Percentiles rank a stretch among this genome's conserved stretches.
Conservation (phyloP, 2,888 invertebrate species). For the Nephrocerus scutellatus region DNA sequence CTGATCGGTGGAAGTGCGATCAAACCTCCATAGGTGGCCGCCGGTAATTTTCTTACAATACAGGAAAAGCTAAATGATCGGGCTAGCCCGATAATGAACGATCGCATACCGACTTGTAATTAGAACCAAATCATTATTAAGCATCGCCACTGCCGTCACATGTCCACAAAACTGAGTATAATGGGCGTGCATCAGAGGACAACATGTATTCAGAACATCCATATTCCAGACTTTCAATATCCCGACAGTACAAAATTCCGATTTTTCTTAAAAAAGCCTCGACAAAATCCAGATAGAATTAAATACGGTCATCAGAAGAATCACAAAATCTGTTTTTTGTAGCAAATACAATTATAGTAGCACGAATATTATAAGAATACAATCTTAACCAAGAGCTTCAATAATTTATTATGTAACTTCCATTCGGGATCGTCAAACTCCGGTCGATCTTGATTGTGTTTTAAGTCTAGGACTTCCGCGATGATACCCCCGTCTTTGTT, state of each 20-base stretch:
- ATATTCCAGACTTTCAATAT: too few relatives aligned
- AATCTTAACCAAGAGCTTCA: constrained; percentile 76
- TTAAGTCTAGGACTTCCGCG: constrained; percentile 81
- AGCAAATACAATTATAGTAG: too few relatives aligned
- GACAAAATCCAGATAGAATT: too few relatives aligned
- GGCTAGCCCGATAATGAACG: too few relatives aligned
- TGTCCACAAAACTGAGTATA: constrained; percentile 93
- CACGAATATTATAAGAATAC: too few relatives aligned
- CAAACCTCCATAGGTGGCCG: too few relatives aligned
- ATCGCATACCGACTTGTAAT: constrained; percentile 77
- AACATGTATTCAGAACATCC: constrained; percentile 95
- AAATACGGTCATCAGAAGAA: too few relatives aligned
- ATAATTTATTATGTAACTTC: constrained; percentile 74
- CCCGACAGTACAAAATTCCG: too few relatives aligned
- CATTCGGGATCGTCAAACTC: constrained; percentile 94
- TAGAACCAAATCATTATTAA: constrained; percentile 85
- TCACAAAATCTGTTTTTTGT: too few relatives aligned
- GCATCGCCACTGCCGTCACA: constrained; percentile 82
- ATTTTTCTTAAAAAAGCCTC: not conserved
- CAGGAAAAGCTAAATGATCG: too few relatives aligned
- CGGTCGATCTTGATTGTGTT: constrained; percentile 81
- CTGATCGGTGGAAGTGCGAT: too few relatives aligned
- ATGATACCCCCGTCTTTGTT: constrained; percentile 41
- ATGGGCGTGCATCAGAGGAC: constrained; percentile 74
- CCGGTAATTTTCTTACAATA: too few relatives aligned